Conservation (phyloP, 2,888 invertebrate genomes). For the Crocallis elinguaria region DNA sequence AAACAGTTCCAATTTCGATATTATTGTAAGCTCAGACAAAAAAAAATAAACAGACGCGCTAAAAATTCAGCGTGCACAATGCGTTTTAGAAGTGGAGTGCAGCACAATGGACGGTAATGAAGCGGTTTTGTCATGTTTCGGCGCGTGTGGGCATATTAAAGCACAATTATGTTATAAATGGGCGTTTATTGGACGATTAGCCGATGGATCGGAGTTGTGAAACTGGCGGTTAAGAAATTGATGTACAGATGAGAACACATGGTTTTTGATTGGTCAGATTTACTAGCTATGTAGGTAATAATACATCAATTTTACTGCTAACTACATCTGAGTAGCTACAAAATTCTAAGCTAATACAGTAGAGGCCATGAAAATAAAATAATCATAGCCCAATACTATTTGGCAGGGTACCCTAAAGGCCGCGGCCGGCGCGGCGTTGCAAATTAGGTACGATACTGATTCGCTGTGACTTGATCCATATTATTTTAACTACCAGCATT, state of each 20-base stretch:
- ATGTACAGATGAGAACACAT: slow-evolving; percentile 27
- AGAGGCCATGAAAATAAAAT: no score
- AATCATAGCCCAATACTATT: no score
- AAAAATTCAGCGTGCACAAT: slow-evolving; percentile 52
- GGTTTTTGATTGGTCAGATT: no score
- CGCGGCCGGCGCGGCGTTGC: no score
- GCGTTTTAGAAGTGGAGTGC: slow-evolving; percentile 67
- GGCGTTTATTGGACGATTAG: slow-evolving; percentile 77
- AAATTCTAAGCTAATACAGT: no score
- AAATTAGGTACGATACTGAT: no score
- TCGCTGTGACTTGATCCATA: no score
- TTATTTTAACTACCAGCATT: no score
- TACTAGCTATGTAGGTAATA: no score
- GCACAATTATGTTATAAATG: slow-evolving; percentile 77
- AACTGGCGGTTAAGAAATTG: slow-evolving; percentile 52
- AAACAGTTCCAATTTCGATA: slow-evolving; percentile 20
- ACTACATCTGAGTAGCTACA: no score
- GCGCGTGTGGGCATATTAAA: slow-evolving; percentile 74
- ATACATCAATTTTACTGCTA: no score
- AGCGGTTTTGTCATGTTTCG: slow-evolving; percentile 74
- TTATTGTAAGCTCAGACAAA: slow-evolving; percentile 3
- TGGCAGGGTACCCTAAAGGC: no score
- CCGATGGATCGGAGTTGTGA: slow-evolving; percentile 43
- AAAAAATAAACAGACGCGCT: slow-evolving; percentile 39
- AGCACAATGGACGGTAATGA: slow-evolving; percentile 63